These are phyloP conservation scores for Rhodophaea formosa DNA, from an alignment of 2,888 invertebrate genomes.

Conservation along the genomic window DNA sequence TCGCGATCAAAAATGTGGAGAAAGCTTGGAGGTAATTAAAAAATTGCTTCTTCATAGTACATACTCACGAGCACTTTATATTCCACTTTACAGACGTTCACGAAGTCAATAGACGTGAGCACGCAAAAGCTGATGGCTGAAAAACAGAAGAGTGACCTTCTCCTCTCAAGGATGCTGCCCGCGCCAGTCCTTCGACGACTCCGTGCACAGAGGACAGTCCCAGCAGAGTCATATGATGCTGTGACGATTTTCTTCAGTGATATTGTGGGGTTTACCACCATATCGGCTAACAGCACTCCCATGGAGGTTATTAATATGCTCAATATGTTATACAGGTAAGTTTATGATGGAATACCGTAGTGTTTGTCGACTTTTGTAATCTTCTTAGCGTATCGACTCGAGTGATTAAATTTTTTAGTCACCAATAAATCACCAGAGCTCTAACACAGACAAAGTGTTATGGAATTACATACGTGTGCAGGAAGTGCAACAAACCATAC, in stretches of 20 bases:
- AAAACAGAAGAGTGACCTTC: slow-evolving; percentile 80
- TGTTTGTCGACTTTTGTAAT: neutral
- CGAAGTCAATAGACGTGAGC: slow-evolving; percentile 71
- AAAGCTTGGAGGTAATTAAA: too few relatives aligned
- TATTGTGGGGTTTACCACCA: slow-evolving; percentile 85
- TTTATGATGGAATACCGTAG: neutral
- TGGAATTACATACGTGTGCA: too few relatives aligned
- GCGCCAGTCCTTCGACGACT: slow-evolving; percentile 76
- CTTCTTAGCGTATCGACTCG: neutral
- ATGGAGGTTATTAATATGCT: slow-evolving; percentile 85
- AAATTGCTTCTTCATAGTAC: too few relatives aligned
- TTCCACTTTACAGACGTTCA: slow-evolving; percentile 63
- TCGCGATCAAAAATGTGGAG: too few relatives aligned
- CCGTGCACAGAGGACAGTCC: slow-evolving; percentile 79
- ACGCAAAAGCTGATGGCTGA: slow-evolving; percentile 75
- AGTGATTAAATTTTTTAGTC: too few relatives aligned
- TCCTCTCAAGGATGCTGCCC: slow-evolving; percentile 82
- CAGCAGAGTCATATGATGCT: slow-evolving; percentile 84
- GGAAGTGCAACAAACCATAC: too few relatives aligned
- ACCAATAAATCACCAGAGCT: too few relatives aligned
- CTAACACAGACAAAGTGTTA: too few relatives aligned
- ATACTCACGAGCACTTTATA: neutral
- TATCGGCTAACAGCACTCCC: slow-evolving; percentile 83
- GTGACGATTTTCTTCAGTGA: slow-evolving; percentile 88
- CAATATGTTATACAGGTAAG: slow-evolving; percentile 85